A percentile compares a stretch with the other conserved stretches of the same genome.
These are phyloP conservation scores for Sogatella furcifera DNA, from an alignment of 1,140 invertebrate species.

Conservation along the genomic window DNA sequence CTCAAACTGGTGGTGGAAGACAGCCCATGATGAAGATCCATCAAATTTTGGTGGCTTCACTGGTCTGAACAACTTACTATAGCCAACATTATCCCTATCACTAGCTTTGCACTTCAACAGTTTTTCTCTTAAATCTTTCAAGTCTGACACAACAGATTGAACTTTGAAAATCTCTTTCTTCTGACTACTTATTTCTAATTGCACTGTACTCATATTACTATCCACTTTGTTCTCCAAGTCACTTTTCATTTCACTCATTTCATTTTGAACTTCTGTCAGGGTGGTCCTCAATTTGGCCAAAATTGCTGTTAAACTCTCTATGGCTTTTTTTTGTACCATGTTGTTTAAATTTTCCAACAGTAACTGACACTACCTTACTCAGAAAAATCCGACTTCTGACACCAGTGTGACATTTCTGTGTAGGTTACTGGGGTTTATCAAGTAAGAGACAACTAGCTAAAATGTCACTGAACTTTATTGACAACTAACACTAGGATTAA, in stretches of 20 bases:
- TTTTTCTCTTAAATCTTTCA: background rate
- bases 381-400: too few relatives aligned
- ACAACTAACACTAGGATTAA: too few relatives aligned
- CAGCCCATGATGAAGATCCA: background rate
- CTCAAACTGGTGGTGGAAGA: background rate
- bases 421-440: too few relatives aligned
- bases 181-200: background rate
- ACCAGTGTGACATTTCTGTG: too few relatives aligned
- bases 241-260: background rate
- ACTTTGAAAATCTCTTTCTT: background rate
- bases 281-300: too few relatives aligned
- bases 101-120: background rate
- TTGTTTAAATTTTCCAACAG: too few relatives aligned
- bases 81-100: background rate
- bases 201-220: too few relatives aligned
- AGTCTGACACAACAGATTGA: background rate
- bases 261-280: background rate
- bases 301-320: too few relatives aligned
- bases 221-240: background rate
- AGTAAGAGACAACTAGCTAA: too few relatives aligned
- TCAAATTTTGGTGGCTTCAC: background rate
- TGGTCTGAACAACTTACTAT: background rate
- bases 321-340: too few relatives aligned
- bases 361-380: too few relatives aligned
- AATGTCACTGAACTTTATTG: too few relatives aligned